Base-by-base conservation (phyloP, 2,113 vertebrate genomes). In the Amazona vittata region DNA sequence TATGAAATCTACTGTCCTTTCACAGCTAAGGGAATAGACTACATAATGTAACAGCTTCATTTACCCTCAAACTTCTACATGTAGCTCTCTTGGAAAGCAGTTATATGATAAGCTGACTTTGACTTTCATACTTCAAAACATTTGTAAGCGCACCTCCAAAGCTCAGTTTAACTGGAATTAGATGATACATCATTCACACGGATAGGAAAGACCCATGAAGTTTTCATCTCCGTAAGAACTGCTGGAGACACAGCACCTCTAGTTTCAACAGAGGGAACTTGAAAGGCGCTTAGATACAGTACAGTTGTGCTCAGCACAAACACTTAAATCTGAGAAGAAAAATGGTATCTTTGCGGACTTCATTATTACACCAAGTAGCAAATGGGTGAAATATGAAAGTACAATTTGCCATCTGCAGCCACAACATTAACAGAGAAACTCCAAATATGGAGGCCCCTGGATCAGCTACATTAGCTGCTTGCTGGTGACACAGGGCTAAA, bases 301-400 rank as follows among this genome's bases (percentile, higher is more conserved):
- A 96, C 46, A 33, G 4, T 43, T 80, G 89, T 93, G 91, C 82
- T 86, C 69, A 96, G 92, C 55, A 94, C 44, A 74, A 86, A 89
- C 37, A 49, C 79, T 62, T 65, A 35, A 19, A 91, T 70, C 70
- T n/a, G 44, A 92, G 39, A 69, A 94, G 82, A 92, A 70, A 76
- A 31, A 24, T 18, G 19, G 47, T 35, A 22, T 16, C 37, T 69
- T 55, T 69, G 35, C 64, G 81, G 79, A 43, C 71, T 87, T 78
- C 83, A 87, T 64, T 83, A 15, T 78, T 64, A 59, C 65, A 78
- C n/a, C 29, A 70, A 78, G 33, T 28, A 89, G 69, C 41, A 14
- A 82, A 74, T 13, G 39, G 76, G 24, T 79, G 35, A 93, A 74
- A 83, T 43, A 69, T 7, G 62, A 69, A 87, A 94, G 83, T 29